phyloP scores from a whole-genome alignment of 2,113 vertebrate genomes.

The Synchiropus splendidus region DNA sequence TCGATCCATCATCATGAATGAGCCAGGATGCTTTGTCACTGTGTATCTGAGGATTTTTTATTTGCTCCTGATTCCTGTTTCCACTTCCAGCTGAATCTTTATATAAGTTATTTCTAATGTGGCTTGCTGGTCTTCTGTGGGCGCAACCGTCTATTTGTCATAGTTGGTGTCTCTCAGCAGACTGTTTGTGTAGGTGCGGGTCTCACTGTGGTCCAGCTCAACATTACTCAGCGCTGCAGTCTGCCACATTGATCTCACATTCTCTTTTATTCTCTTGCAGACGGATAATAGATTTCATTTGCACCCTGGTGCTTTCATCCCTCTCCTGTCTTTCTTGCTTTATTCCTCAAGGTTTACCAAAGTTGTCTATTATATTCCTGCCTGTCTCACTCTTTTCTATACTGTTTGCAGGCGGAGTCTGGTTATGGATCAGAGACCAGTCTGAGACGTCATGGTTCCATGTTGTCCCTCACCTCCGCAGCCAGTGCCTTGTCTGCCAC shows the following conservation, averaged over 20 bases:
- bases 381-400: not conserved
- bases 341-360: not conserved
- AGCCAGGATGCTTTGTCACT: too few relatives aligned
- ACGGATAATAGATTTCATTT: slow-evolving; percentile 3
- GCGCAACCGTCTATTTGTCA: slow-evolving; percentile 8
- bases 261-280: slow-evolving; percentile 4
- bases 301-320: not conserved
- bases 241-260: slow-evolving; percentile 5
- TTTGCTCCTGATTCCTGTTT: too few relatives aligned
- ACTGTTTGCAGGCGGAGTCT: slow-evolving; percentile 70
- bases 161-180: slow-evolving; percentile 7
- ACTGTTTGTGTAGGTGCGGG: slow-evolving; percentile 22
- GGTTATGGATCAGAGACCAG: slow-evolving; percentile 95
- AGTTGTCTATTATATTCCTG: too few relatives aligned
- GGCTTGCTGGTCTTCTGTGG: not conserved
- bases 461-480: slow-evolving; percentile 92
- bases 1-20: too few relatives aligned
- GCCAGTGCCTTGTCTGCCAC: slow-evolving; percentile 93
- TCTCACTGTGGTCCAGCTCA: slow-evolving; percentile 11
- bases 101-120: slow-evolving; percentile 5
- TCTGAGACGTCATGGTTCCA: slow-evolving; percentile 91
- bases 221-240: slow-evolving; percentile 20
- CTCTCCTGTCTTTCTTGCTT: not conserved
- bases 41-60: too few relatives aligned
- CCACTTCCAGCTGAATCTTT: too few relatives aligned